Evolutionary conservation across 2,113 vertebrate genomes (phyloP), one percentile per base, ranked within the genome.

Genomic region (Tympanuchus pallidicinctus): DNA sequence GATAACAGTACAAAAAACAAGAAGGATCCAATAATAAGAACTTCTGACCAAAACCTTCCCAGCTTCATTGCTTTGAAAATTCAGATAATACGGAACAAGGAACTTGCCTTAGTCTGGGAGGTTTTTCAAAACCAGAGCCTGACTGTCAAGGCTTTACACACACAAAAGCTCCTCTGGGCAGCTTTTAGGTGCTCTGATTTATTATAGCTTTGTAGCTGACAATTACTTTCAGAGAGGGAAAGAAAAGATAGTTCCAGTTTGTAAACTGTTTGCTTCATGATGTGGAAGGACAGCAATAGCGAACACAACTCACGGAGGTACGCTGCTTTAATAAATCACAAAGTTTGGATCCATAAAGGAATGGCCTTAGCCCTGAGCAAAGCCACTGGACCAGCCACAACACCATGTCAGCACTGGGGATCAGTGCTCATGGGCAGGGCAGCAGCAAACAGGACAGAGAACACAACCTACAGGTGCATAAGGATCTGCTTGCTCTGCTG

Each of bases 201-300:
- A 83, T 80, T 86, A 91, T 60, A 86, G 38, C 61, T 84, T 90
- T 77, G 69, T 76, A 78, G 78, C 43, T 85, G 94, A 87, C 87
- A 96, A 83, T 88, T 88, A 86, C 88, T 94, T 91, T 92, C 79
- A 74, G 69, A 86, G 45, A 50, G 65, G 32, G 83, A 94, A 70
- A 91, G 38, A 82, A 86, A 94, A 95, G n/a, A 34, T 80, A 86
- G 27, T 47, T 91, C 42, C 42, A 80, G 60, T 80, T 88, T 86
- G 56, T 63, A 74, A 90, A 86, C 54, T 60, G 32, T 50, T 54
- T 83, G 32, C 34, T 69, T 86, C 60, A 8, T 38, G 42, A 75
- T 47, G 32, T 25, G 56, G 54, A 79, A 91, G 78, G 74, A 17
- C 11, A 85, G 48, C 27, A 64, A 50, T 2, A 88, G 76, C 42